These are phyloP conservation scores for Schizaphis graminum DNA, from an alignment of 2,888 invertebrate genomes.

Conservation along the genomic window DNA sequence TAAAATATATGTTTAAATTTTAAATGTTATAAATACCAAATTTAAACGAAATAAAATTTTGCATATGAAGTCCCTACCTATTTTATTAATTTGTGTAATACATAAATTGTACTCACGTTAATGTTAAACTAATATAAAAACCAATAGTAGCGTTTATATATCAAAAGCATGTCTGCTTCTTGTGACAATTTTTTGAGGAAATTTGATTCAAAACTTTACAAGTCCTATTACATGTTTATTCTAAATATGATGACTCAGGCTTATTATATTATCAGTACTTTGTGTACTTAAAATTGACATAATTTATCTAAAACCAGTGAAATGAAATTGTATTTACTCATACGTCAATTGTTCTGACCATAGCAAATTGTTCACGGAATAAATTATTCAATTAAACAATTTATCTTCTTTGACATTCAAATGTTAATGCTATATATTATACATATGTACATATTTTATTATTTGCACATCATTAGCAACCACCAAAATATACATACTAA, in stretches of 20 bases:
- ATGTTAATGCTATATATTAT: neutral
- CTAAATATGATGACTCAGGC: neutral
- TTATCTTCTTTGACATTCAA: neutral
- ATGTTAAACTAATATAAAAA: neutral
- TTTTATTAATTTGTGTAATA: neutral
- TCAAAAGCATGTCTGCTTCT: neutral
- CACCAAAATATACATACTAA: neutral
- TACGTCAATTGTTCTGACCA: neutral
- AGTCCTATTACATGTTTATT: neutral
- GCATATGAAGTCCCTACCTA: neutral
- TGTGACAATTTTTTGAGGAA: neutral
- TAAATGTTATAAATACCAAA: neutral
- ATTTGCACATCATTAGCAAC: neutral
- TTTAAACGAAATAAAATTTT: neutral
- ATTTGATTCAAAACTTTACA: neutral
- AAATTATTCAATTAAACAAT: neutral
- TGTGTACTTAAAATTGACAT: neutral
- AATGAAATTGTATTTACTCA: neutral
- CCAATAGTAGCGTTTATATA: neutral
- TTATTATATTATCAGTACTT: neutral
- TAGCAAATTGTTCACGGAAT: neutral
- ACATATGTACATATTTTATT: slow-evolving; percentile 10
- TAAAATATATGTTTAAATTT: neutral
- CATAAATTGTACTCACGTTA: neutral
- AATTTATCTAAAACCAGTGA: neutral